These are phyloP conservation scores for Ptychadena robeensis DNA, from an alignment of 2,797 vertebrate species.

Conservation along the genomic window DNA sequence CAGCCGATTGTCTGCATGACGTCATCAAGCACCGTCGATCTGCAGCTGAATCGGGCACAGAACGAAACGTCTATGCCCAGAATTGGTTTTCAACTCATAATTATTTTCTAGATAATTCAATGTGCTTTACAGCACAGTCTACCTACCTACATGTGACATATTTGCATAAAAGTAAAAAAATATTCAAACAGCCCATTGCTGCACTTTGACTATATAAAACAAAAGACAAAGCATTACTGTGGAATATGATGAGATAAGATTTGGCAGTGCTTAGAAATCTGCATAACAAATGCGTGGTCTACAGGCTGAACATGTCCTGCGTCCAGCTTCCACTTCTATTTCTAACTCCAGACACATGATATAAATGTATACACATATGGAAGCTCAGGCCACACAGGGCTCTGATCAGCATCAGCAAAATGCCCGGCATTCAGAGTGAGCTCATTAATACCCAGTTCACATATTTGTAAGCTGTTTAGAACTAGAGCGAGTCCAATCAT, in stretches of 20 bases:
- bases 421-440: slow-evolving; percentile 26
- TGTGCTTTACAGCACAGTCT: neutral
- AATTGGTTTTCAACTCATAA: neutral
- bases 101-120: neutral
- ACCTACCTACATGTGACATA: neutral
- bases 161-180: neutral
- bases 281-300: neutral
- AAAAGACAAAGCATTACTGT: no score
- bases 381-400: neutral
- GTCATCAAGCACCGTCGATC: no score
- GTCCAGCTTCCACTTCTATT: neutral
- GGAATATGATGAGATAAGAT: neutral
- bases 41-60: no score
- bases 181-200: neutral
- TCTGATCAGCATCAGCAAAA: slow-evolving; percentile 29
- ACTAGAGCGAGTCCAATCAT: slow-evolving; percentile 56
- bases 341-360: slow-evolving; percentile 7
- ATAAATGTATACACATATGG: slow-evolving; percentile 15
- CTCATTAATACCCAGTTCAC: slow-evolving; percentile 54
- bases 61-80: no score
- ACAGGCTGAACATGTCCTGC: neutral
- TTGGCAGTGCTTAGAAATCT: neutral
- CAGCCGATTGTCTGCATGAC: no score
- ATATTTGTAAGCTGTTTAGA: slow-evolving; percentile 59
- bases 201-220: no score